Conservation (phyloP, 2,888 invertebrate species). For the Osmoderma eremita region DNA sequence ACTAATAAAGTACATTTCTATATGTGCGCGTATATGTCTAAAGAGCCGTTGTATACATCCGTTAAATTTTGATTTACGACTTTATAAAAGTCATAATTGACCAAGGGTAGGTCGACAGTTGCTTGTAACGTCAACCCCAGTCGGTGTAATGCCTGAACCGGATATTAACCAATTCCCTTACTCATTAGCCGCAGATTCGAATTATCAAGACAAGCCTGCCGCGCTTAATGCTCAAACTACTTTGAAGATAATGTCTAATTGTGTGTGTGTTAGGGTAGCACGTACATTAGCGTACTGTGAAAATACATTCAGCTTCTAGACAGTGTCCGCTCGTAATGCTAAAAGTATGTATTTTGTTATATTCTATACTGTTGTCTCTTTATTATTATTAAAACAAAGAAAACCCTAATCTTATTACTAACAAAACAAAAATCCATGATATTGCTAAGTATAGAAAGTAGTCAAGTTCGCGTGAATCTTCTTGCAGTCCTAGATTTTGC, state of each 20-base stretch:
- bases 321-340: too few species aligned
- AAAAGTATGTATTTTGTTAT: too few species aligned
- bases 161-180: conserved; percentile 59
- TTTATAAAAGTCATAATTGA: conserved; percentile 56
- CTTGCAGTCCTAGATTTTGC: too few species aligned
- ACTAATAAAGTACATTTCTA: too few species aligned
- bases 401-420: too few species aligned
- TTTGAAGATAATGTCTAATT: conserved; percentile 35
- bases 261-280: conserved; percentile 6
- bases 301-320: too few species aligned
- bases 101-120: conserved; percentile 51
- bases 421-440: too few species aligned
- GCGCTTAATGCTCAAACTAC: conserved; percentile 26
- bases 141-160: conserved; percentile 55
- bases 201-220: conserved; percentile 30
- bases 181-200: conserved; percentile 48
- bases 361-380: too few species aligned
- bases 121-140: conserved; percentile 55
- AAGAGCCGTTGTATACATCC: conserved; percentile 3
- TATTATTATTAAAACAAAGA: too few species aligned
- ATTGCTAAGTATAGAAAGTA: too few species aligned
- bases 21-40: background rate
- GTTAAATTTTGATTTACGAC: conserved; percentile 53
- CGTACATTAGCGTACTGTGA: background rate
- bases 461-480: too few species aligned